A percentile compares a stretch with the other conserved stretches of the same genome.
These are phyloP conservation scores for Liodrosophila aerea DNA, from an alignment of 2,888 invertebrate species.

Conservation along the genomic window DNA sequence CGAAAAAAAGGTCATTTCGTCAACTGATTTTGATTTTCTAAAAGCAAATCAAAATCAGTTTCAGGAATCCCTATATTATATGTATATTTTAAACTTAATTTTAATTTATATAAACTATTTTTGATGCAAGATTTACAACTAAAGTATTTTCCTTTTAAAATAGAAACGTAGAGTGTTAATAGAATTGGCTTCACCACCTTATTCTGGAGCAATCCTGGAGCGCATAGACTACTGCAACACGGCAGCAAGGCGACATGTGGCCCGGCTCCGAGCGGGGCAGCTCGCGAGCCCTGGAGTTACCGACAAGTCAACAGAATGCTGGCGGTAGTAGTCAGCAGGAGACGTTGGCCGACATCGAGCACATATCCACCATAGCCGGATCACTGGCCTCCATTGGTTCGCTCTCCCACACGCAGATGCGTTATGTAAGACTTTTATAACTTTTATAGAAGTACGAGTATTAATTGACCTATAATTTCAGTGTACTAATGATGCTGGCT, in stretches of 20 bases:
- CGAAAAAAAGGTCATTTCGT: no score
- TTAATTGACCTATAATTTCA: no score
- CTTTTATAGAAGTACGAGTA: no score
- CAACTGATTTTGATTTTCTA: no score
- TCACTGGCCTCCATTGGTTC: constrained; percentile 86
- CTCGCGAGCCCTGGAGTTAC: constrained; percentile 78
- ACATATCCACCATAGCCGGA: constrained; percentile 89
- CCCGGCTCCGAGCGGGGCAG: constrained; percentile 80
- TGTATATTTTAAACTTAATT: no score
- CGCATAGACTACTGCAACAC: constrained; percentile 28
- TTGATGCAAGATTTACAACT: no score
- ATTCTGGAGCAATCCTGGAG: constrained; percentile 44
- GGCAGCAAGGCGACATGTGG: constrained; percentile 55
- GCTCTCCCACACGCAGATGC: constrained; percentile 83
- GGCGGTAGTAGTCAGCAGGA: constrained; percentile 83
- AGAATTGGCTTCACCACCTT: no score
- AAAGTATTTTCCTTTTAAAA: no score
- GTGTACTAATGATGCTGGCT: constrained; percentile 85
- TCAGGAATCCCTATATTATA: no score
- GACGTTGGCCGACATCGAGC: constrained; percentile 86
- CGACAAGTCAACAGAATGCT: constrained; percentile 73
- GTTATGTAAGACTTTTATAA: constrained; percentile 76
- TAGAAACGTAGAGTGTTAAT: no score
- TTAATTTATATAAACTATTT: no score
- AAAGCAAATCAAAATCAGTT: no score